Evolutionary conservation across 2,113 vertebrate species (phyloP).

Genomic region (Dromas ardeola): DNA sequence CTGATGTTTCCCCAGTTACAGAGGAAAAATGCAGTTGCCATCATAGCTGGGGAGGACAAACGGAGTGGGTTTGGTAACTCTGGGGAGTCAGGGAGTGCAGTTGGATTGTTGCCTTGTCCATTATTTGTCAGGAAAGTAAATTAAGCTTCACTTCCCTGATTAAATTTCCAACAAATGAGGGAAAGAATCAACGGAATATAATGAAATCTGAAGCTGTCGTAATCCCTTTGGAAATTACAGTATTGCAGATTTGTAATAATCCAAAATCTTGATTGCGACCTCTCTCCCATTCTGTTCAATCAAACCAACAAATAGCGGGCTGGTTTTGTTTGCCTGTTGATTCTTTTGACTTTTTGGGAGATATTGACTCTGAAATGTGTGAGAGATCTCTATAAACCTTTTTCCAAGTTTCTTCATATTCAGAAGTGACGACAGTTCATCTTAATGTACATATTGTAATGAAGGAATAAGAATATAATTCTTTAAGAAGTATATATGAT

Average conservation of each 20-base stretch:
- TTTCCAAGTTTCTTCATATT: neutral
- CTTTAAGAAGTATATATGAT: neutral
- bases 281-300: neutral
- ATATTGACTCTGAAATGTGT: neutral
- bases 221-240: slow-evolving; percentile 17
- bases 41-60: neutral
- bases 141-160: neutral
- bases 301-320: neutral
- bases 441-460: neutral
- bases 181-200: neutral
- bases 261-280: neutral
- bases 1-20: neutral
- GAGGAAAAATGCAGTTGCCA: neutral
- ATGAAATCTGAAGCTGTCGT: neutral
- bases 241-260: neutral
- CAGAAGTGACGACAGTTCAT: neutral
- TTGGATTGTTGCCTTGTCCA: neutral
- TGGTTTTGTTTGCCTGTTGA: neutral
- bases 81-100: neutral
- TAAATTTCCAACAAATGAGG: neutral
- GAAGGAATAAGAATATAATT: neutral
- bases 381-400: neutral
- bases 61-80: neutral
- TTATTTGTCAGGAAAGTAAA: slow-evolving; percentile 19
- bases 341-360: neutral